Base-by-base conservation (phyloP, 2,888 invertebrate genomes). In the Tigriopus californicus region DNA sequence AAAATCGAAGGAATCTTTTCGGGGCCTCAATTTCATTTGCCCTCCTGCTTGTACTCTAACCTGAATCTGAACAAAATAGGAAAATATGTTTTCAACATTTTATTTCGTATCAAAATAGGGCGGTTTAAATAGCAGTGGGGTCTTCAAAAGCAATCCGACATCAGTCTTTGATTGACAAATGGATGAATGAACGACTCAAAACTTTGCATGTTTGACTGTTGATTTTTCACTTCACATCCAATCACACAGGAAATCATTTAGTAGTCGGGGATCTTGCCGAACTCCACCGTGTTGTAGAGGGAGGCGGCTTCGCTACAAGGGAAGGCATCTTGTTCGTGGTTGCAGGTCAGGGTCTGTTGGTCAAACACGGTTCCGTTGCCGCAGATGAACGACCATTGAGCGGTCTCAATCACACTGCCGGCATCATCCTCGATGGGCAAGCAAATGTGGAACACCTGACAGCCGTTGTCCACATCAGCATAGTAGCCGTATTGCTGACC, bases 391-490 rank as follows among this genome's bases (percentile, higher is more conserved):
- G 60, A 61, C 60, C 56, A 65, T 48, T 63, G 62, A n/a, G 46
- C 54, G 12, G 46, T 59, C 15, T 62, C 58, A 13, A 47, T 49
- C 22, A 62, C 53, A 12, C 60, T 59, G 22, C 59, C 61, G 24
- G 60, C 60, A 10, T 60, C 24, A 18, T 62, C 59, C 22, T 58
- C 61, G 1, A 60, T 41, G 12, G 63, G 61, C 15, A 61, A 60
- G 44, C 65, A 65, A 25, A 65, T 60, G 53, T 65, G 65, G 61
- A 64, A 65, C 11, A 65, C 56, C 44, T 56, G 85, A 66, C 86
- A 87, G n/a, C 84, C 85, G 67, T 87, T 87, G 66, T 85, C 86
- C 11, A 85, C 79, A 66, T 87, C 87, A 0, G 87, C 86, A 67
- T 87, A 87, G 70, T 86, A 87, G 18, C 87, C 87, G 67, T 87